Base-by-base conservation (phyloP, 2,113 vertebrate genomes). In the Polypterus senegalus region DNA sequence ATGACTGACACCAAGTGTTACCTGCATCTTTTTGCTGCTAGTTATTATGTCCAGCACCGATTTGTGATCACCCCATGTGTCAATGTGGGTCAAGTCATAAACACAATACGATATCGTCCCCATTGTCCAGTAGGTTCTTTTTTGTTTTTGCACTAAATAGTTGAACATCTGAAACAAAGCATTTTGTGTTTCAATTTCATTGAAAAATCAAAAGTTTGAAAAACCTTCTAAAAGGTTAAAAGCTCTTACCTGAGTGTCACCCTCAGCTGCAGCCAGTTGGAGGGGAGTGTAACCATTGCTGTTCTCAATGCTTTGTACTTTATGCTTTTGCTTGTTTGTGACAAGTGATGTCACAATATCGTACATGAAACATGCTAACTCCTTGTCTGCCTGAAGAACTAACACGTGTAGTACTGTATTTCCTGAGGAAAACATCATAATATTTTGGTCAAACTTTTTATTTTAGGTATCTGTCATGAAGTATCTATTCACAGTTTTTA, bases 71-170 rank as follows among this genome's bases (percentile, higher is more conserved):
- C 10, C 44, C 65, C 43, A 48, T 9, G 58, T 69, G 51, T 59
- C 11, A 53, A 43, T 4, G 61, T 7, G 46, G 48, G 59, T 63
- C 45, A 53, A 57, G 27, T 45, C 64, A 58, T 53, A 27, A 3
- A 60, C 3, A 43, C 4, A 58, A 1, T 61, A 47, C 43, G 61
- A 73, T 67, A 48, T 7, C 44, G 7, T 49, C 54, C 45, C 67
- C 9, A 43, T 46, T 45, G 9, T 46, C 71, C 8, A 57, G 6
- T 57, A 66, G 57, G 67, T 60, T 62, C 46, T 67, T 49, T 70
- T 71, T 69, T 71, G 4, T 51, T 54, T 65, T 61, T 56, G 27
- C 56, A 68, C 59, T 48, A 64, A 48, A 63, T 58, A 6, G 2
- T 54, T 52, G 53, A 65, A 46, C 46, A 66, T 68, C 56, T 62